Evolutionary conservation across 1,140 invertebrate genomes (phyloP), one percentile per base, ranked within the genome.

Genomic region (Trigoniulus corallinus): DNA sequence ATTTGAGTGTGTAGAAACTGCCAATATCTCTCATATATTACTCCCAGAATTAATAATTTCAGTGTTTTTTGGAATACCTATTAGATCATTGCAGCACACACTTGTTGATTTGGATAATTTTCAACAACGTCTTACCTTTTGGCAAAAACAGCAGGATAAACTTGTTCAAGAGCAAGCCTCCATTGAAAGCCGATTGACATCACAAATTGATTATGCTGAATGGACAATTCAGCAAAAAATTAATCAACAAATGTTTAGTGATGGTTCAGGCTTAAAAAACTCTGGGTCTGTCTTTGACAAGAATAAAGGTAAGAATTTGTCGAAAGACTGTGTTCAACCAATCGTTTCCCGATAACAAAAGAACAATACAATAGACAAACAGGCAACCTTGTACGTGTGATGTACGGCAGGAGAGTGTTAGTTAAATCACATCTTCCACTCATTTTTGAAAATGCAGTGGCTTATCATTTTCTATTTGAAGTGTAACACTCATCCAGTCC

Each of bases 21-120:
- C 48, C 42, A 34, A 52, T 21, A 21, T 39, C 34, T 34, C 2
- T 21, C 44, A n/a, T 48, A 21, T 23, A 52, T 47, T 52, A 41
- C 57, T 46, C 47, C 41, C 2, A 26, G 25, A 29, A 50, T 25
- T 27, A 26, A 50, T 50, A 20, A 40, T 51, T 43, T 43, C 53
- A 24, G 7, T 25, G 18, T 51, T 56, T 42, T 56, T 42, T 54
- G 51, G 47, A 54, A 25, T 58, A 34, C n/a, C n/a, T n/a, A n/a
- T n/a, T 58, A 81, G 77, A 54, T 74, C 73, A 49, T 62, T 82
- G 37, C 78, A 81, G 59, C 68, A 70, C 46, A 79, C 80, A 39
- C 62, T 81, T 53, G 64, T 67, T 18, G 78, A 82, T 53, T 63
- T 82, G 34, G 72, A 77, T 51, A 72, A 76, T 48, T 82, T 80